Conservation (phyloP, 2,113 vertebrate genomes). For the Gnathonemus longibarbis region DNA sequence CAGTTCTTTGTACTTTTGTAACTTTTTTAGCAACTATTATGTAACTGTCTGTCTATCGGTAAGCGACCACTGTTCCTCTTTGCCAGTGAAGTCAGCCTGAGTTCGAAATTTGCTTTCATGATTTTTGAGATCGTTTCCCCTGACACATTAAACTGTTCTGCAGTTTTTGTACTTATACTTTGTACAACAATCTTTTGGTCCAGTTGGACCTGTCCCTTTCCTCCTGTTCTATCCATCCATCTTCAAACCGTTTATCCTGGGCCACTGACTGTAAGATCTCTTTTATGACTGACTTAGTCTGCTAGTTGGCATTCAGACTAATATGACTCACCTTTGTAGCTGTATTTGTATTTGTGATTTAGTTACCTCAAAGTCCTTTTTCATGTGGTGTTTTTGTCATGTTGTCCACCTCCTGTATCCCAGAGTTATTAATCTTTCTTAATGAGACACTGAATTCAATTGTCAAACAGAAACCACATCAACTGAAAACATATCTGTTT, state of each 20-base stretch:
- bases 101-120: not conserved
- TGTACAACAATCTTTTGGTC: not conserved
- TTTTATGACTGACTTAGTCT: not conserved
- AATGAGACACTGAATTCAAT: not conserved
- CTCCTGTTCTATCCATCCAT: not conserved
- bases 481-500: not conserved
- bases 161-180: not conserved
- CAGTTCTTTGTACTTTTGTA: not conserved
- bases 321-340: not conserved
- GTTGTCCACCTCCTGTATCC: not conserved
- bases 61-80: not conserved
- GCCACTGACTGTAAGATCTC: not conserved
- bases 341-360: not conserved
- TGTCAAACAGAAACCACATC: not conserved
- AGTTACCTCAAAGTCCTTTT: not conserved
- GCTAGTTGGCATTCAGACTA: not conserved
- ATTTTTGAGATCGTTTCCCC: not conserved
- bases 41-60: not conserved
- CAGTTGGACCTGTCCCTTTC: not conserved
- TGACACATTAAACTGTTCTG: not conserved
- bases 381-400: not conserved
- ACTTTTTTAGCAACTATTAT: not conserved
- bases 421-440: not conserved
- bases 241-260: not conserved
- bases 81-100: not conserved